phyloP scores from a whole-genome alignment of 2,888 invertebrate genomes.

The Xanthia togata region DNA sequence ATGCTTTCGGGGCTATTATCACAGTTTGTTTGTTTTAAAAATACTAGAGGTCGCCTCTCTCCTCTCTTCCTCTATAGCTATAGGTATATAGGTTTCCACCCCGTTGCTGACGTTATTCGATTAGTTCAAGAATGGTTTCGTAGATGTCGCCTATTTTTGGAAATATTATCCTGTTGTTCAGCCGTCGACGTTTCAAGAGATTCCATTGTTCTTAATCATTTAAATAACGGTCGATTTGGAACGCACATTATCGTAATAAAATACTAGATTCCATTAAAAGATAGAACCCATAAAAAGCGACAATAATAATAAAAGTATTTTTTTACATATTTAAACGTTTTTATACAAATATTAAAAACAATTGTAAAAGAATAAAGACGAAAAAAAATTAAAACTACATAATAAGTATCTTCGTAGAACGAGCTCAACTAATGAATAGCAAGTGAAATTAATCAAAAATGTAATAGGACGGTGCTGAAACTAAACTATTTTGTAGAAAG shows the following conservation, averaged over 20 bases:
- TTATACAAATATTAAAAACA: not conserved
- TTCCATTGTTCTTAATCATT: not conserved
- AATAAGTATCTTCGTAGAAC: not conserved
- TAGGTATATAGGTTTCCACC: not conserved
- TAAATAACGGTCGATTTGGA: not conserved
- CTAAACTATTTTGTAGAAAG: slow-evolving; percentile 26
- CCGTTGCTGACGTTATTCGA: not conserved
- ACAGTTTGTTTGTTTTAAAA: not conserved
- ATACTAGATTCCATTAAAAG: not conserved
- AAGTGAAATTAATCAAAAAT: slow-evolving; percentile 22
- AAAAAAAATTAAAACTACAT: not conserved
- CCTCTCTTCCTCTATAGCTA: not conserved
- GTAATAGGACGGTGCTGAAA: not conserved
- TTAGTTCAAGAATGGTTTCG: not conserved
- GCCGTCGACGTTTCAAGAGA: not conserved
- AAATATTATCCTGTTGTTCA: not conserved
- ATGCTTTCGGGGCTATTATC: not conserved
- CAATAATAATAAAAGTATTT: not conserved
- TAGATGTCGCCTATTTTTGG: not conserved
- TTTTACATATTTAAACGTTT: not conserved
- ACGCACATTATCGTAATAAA: not conserved
- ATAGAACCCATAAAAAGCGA: not conserved
- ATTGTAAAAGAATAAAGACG: not conserved
- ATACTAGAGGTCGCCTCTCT: not conserved
- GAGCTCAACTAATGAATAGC: not conserved